Evolutionary conservation across 2,888 invertebrate species (phyloP).

Genomic region (Galerucella calmariensis): DNA sequence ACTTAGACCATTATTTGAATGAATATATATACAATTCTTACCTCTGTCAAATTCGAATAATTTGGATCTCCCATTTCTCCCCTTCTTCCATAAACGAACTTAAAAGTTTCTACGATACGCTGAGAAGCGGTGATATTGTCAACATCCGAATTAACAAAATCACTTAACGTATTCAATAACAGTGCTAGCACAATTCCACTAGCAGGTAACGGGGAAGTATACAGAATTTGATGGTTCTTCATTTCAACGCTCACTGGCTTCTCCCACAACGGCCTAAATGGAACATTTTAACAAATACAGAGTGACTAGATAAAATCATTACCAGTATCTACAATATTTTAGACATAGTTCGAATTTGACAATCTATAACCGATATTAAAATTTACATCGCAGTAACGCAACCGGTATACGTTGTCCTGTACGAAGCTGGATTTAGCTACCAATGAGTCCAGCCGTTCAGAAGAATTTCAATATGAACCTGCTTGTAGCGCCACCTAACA

Average conservation of each 20-base stretch:
- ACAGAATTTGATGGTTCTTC: constrained; percentile 74
- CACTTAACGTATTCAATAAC: constrained; percentile 81
- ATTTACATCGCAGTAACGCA: no score
- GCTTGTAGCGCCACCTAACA: no score
- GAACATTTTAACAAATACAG: not conserved
- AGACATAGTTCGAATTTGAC: no score
- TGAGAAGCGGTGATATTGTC: constrained; percentile 72
- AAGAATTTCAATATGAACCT: no score
- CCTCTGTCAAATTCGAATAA: constrained; percentile 60
- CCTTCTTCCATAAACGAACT: constrained; percentile 89
- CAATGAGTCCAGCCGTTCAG: no score
- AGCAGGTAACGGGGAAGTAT: constrained; percentile 85
- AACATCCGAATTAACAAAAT: constrained; percentile 60
- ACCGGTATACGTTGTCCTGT: no score
- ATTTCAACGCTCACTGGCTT: constrained; percentile 71
- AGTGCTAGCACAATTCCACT: constrained; percentile 84
- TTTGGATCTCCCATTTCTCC: constrained; percentile 83
- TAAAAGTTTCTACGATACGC: constrained; percentile 87
- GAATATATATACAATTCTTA: constrained; percentile 35
- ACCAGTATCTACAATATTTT: no score
- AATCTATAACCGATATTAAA: no score
- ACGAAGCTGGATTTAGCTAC: no score
- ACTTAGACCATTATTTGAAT: not conserved
- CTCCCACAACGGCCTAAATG: constrained; percentile 73
- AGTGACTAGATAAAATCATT: not conserved